Conservation (phyloP, 2,113 vertebrate species). For the Corythornis madagascariensis region DNA sequence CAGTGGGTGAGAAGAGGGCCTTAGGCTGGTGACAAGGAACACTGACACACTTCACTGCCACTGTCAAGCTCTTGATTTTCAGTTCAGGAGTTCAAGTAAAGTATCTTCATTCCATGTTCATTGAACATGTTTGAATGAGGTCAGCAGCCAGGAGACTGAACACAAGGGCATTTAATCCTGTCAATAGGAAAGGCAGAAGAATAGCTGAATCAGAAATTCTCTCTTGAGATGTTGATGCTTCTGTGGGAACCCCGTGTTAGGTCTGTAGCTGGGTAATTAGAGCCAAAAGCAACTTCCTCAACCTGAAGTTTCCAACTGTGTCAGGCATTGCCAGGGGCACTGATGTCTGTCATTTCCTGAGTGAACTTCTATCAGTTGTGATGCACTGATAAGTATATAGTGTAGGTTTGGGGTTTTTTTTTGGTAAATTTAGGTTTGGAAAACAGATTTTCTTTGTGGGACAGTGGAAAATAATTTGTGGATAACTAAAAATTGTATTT, state of each 20-base stretch:
- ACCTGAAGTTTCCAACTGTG: neutral
- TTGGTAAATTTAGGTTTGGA: neutral
- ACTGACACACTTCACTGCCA: neutral
- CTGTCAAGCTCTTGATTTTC: neutral
- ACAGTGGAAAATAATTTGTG: neutral
- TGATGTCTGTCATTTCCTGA: fast-evolving
- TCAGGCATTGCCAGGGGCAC: neutral
- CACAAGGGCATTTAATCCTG: neutral
- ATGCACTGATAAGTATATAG: neutral
- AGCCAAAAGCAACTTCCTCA: neutral
- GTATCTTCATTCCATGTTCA: neutral
- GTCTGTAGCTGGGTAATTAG: neutral
- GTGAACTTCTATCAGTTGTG: neutral
- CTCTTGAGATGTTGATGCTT: neutral
- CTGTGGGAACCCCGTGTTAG: neutral
- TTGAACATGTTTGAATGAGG: neutral
- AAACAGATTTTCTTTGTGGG: neutral
- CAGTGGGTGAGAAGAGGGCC: neutral
- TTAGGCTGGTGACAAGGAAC: neutral
- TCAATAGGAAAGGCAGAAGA: neutral
- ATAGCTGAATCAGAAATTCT: neutral
- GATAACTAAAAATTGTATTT: neutral
- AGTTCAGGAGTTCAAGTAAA: neutral
- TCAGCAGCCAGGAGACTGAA: neutral
- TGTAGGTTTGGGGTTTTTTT: fast-evolving